Conservation (phyloP, 2,797 vertebrate species). For the Leontocebus nigricollis region DNA sequence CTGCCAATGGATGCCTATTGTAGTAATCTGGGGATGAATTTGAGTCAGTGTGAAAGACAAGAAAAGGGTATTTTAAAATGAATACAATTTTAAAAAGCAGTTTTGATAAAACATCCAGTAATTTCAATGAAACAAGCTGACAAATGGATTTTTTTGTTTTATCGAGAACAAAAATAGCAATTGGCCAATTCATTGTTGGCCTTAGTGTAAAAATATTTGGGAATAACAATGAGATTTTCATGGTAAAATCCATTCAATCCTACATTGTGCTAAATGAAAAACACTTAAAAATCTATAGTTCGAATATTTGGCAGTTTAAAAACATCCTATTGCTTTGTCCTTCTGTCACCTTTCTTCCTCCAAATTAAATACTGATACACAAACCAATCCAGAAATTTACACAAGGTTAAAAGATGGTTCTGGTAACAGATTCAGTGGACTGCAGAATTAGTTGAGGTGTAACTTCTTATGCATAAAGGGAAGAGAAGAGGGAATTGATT, state of each 20-base stretch:
- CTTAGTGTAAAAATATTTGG: not conserved
- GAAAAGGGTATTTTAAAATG: not conserved
- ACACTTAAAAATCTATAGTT: not conserved
- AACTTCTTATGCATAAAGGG: not conserved
- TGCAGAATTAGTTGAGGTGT: not conserved
- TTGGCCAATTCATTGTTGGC: not conserved
- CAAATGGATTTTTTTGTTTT: not conserved
- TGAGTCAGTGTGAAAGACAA: not conserved
- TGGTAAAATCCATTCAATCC: not conserved
- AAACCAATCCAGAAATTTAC: not conserved
- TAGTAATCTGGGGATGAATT: not conserved
- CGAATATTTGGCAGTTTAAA: not conserved
- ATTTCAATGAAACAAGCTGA: not conserved
- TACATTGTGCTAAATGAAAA: not conserved
- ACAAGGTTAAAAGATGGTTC: not conserved
- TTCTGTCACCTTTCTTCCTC: rapidly evolving
- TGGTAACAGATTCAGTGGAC: not conserved
- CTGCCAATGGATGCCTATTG: not conserved
- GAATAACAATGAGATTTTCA: not conserved
- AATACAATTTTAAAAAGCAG: not conserved
- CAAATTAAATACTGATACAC: not conserved
- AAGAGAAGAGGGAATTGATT: not conserved
- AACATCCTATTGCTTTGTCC: not conserved
- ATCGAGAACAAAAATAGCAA: not conserved
- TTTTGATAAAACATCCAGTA: not conserved